These are phyloP conservation scores for Gnathonemus echidnorhynchus DNA, from an alignment of 2,113 vertebrate species.

Conservation along the genomic window DNA sequence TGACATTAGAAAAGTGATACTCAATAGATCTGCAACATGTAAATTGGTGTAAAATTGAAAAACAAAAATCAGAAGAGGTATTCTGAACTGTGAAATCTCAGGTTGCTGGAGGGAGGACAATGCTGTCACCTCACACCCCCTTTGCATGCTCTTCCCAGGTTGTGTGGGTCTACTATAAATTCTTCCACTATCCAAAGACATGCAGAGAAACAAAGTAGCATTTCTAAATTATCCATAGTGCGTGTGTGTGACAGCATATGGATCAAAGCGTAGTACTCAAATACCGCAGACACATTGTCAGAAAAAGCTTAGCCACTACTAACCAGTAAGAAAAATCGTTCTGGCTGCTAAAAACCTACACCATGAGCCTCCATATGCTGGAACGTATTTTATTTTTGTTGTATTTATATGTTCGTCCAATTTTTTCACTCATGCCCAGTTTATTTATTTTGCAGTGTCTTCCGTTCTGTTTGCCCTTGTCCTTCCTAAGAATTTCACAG, in stretches of 20 bases:
- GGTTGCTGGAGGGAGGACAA: not conserved
- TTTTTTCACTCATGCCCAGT: not conserved
- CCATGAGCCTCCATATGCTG: not conserved
- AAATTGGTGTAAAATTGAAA: not conserved
- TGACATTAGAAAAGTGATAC: not conserved
- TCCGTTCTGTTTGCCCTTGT: constrained; percentile 14
- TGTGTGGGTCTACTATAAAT: not conserved
- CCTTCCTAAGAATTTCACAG: not conserved
- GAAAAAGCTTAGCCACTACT: not conserved
- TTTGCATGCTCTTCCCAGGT: not conserved
- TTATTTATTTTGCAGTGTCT: not conserved
- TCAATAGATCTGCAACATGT: not conserved
- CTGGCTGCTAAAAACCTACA: not conserved
- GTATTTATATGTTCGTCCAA: not conserved
- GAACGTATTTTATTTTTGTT: not conserved
- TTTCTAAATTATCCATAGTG: not conserved
- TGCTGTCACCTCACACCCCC: not conserved
- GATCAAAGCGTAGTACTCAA: not conserved
- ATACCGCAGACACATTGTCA: not conserved
- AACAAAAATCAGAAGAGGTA: not conserved
- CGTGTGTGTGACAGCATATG: not conserved
- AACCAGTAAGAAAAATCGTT: not conserved
- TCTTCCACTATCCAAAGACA: not conserved
- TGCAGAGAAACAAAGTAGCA: not conserved
- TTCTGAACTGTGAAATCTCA: not conserved